Conservation (phyloP, 2,888 invertebrate species). For the Stenurella melanura region DNA sequence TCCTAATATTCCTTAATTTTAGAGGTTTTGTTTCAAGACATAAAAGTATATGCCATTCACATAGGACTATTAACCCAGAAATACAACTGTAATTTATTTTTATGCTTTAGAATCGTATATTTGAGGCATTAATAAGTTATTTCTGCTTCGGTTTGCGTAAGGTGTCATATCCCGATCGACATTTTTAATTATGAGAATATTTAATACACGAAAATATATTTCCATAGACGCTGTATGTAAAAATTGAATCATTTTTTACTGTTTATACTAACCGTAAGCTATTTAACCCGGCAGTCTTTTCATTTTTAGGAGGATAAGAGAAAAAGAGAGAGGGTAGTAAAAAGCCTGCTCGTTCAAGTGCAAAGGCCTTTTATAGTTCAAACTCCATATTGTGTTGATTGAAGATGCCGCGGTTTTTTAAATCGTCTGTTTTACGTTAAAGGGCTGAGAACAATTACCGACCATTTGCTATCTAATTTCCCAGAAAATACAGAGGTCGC, state of each 20-base stretch:
- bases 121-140: not conserved
- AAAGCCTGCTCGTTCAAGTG: slow-evolving; percentile 47
- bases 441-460: slow-evolving; percentile 36
- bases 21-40: not conserved
- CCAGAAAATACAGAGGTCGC: slow-evolving; percentile 6
- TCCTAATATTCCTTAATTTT: slow-evolving; percentile 28
- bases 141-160: not conserved
- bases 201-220: not conserved
- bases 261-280: slow-evolving; percentile 35
- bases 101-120: too few species aligned
- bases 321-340: slow-evolving; percentile 29
- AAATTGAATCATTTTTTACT: slow-evolving; percentile 26
- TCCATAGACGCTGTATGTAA: not conserved
- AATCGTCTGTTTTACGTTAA: slow-evolving; percentile 50
- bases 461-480: slow-evolving; percentile 18
- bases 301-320: slow-evolving; percentile 26
- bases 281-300: slow-evolving; percentile 34
- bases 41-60: not conserved
- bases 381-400: slow-evolving; percentile 56
- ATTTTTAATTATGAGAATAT: not conserved
- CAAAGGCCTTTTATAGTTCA: slow-evolving; percentile 55
- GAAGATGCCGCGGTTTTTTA: slow-evolving; percentile 54
- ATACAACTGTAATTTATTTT: too few species aligned
- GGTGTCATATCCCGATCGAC: not conserved
- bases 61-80: too few species aligned